Percentiles rank a stretch among this genome's conserved stretches.
phyloP scores from a whole-genome alignment of 2,888 invertebrate species.

The Eurois occulta region DNA sequence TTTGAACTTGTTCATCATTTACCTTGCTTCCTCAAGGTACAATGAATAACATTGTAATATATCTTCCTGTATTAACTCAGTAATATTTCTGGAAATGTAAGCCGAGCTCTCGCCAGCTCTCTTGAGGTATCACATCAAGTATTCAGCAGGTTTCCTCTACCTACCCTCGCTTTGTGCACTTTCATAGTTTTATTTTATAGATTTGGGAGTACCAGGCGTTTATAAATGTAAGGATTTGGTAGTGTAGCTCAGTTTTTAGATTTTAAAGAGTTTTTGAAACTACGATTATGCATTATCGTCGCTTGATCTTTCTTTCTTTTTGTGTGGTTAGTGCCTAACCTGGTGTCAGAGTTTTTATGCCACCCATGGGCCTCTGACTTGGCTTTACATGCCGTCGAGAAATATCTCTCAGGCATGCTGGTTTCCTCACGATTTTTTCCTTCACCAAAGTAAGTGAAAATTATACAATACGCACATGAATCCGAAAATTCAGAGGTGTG shows the following conservation, averaged over 20 bases:
- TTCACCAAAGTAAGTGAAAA: too few species aligned
- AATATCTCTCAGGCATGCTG: too few species aligned
- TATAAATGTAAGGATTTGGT: neutral
- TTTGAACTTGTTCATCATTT: slow-evolving; percentile 1
- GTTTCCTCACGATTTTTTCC: too few species aligned
- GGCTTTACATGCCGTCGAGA: too few species aligned
- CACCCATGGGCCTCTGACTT: too few species aligned
- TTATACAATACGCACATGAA: too few species aligned
- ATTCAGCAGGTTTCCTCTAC: slow-evolving; percentile 29
- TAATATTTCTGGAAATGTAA: slow-evolving; percentile 32
- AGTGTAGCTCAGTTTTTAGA: neutral
- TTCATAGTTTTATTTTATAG: slow-evolving; percentile 17
- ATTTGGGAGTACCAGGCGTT: neutral
- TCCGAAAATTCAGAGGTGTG: too few species aligned
- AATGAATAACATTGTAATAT: slow-evolving; percentile 29
- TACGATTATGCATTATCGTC: neutral
- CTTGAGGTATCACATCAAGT: slow-evolving; percentile 35
- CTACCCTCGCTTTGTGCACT: slow-evolving; percentile 25
- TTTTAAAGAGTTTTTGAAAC: neutral
- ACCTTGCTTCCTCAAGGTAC: too few species aligned
- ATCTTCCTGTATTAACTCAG: slow-evolving; percentile 30
- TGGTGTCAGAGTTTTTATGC: too few species aligned
- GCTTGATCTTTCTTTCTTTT: neutral
- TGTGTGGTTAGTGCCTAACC: too few species aligned
- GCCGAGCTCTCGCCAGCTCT: slow-evolving; percentile 15